Evolutionary conservation across 92 coral and sea anemone species (phyloP).

Genomic region (Bergia puertoricense): DNA sequence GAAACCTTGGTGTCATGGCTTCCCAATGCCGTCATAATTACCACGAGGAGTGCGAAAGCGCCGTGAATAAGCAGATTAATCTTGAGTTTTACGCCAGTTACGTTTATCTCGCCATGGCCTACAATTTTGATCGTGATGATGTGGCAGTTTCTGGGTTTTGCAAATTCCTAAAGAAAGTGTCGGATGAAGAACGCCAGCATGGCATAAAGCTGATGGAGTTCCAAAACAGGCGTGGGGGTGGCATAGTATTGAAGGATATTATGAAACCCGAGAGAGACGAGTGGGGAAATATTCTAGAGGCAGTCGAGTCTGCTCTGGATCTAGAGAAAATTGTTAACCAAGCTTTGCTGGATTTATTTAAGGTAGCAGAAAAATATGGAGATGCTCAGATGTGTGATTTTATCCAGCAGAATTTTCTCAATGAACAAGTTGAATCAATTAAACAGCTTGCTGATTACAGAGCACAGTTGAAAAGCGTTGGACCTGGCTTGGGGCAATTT

Average conservation of each 20-base stretch:
- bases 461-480: conserved; percentile 47
- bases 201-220: conserved; percentile 70
- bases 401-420: conserved; percentile 39
- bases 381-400: conserved; percentile 51
- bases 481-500: conserved; percentile 45
- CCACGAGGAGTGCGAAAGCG: conserved; percentile 89
- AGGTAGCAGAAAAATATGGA: conserved; percentile 38
- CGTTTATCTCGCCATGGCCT: conserved; percentile 88
- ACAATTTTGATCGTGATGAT: conserved; percentile 94
- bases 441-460: conserved; percentile 35
- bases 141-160: conserved; percentile 82
- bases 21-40: conserved; percentile 89
- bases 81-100: conserved; percentile 93
- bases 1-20: neutral
- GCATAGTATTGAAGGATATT: conserved; percentile 46
- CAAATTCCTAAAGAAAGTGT: conserved; percentile 81
- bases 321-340: conserved; percentile 48
- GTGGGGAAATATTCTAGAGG: conserved; percentile 42
- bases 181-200: conserved; percentile 91
- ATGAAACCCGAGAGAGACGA: conserved; percentile 48
- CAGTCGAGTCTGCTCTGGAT: conserved; percentile 37
- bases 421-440: conserved; percentile 46
- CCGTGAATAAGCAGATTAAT: conserved; percentile 95
- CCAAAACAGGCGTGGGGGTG: conserved; percentile 50
- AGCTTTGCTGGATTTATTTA: conserved; percentile 45